phyloP scores from a whole-genome alignment of 2,113 vertebrate genomes.

The Ascaphus truei region DNA sequence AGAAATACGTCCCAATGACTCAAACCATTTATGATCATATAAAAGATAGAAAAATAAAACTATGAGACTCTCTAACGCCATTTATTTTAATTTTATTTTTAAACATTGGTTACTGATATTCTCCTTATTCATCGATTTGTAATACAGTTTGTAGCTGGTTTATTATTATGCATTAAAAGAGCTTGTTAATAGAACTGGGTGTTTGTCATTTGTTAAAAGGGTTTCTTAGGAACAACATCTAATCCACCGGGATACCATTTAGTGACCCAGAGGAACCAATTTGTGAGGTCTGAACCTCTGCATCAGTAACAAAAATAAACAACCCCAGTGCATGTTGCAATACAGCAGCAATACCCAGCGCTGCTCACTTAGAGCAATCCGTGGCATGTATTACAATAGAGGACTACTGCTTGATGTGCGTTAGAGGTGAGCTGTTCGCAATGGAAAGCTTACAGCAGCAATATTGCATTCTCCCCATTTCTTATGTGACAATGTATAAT shows the following conservation, averaged over 20 bases:
- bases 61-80: constrained; percentile 46
- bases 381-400: constrained; percentile 22
- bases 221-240: constrained; percentile 30
- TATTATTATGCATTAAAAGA: constrained; percentile 17
- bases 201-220: constrained; percentile 26
- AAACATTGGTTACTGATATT: not conserved
- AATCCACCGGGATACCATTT: constrained; percentile 8
- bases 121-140: constrained; percentile 9
- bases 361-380: constrained; percentile 30
- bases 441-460: too few species aligned
- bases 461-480: too few species aligned
- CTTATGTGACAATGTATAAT: too few species aligned
- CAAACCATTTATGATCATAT: constrained; percentile 65
- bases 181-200: constrained; percentile 2
- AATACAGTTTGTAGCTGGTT: constrained; percentile 3
- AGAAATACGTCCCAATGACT: constrained; percentile 71
- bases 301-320: constrained; percentile 30
- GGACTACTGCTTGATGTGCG: not conserved
- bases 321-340: constrained; percentile 25
- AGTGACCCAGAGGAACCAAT: constrained; percentile 18
- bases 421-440: too few species aligned
- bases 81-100: not conserved
- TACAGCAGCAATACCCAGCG: constrained; percentile 22
- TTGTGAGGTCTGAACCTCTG: constrained; percentile 6
- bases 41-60: constrained; percentile 41